Evolutionary conservation across 2,797 vertebrate genomes (phyloP), one percentile per base, ranked within the genome.

Genomic region (Eutrigla gurnardus): DNA sequence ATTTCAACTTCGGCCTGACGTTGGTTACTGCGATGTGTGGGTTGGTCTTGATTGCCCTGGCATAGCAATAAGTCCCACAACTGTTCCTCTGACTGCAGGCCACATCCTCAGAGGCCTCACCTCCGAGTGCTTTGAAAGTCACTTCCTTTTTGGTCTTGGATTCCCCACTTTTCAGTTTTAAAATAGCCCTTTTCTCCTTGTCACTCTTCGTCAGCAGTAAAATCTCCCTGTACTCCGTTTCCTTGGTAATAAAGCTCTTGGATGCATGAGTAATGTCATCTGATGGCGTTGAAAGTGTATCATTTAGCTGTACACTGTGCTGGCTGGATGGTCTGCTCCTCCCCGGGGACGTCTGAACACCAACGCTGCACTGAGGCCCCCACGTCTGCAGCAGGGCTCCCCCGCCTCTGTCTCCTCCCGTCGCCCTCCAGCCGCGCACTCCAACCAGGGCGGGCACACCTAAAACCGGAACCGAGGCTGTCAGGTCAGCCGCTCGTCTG

Each of bases 71-170:
- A 37, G 66, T 91, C 75, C 85, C 86, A 70, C 60, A 73, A 40
- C 73, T 72, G 66, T 52, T 93, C 63, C 71, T 70, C 59, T 80
- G 85, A 77, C 85, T 78, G n/a, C 73, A 85, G 73, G 84, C 60
- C 86, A 78, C 85, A 76, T 93, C 83, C 77, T 89, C 65, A 14
- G 84, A 79, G 83, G 71, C 67, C 39, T 93, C 88, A 76, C 79
- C 84, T 65, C 86, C 83, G 57, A 91, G 66, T 55, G 84, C 89
- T 88, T 93, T 93, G 88, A 95, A 95, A 64, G 94, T 94, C 78
- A 95, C 94, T 77, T 95, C 95, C 64, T 95, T 95, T 88, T 93
- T 95, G 33, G 84, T 88, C 82, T 91, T 95, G 47, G 79, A 76
- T 68, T 94, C 93, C 5, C 86, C 81, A 77, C 85, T 91, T 86